These are phyloP conservation scores for Leucoraja erinaceus DNA, from an alignment of 2,113 vertebrate genomes.

Conservation along the genomic window DNA sequence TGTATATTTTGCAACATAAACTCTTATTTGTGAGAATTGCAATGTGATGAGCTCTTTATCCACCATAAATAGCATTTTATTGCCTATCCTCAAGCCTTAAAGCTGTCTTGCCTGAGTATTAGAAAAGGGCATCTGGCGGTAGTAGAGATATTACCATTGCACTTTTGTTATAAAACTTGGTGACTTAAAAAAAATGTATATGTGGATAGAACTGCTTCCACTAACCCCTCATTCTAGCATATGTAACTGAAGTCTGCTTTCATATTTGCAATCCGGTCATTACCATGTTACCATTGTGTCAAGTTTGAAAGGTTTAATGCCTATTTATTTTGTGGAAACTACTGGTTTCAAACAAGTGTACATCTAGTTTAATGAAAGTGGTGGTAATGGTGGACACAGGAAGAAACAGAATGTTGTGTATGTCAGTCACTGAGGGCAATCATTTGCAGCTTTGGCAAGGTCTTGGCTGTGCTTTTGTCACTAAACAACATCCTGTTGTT, in stretches of 20 bases:
- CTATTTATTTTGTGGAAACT: neutral
- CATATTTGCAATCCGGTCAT: neutral
- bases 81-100: neutral
- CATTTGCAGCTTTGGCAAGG: conserved; percentile 5
- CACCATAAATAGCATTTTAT: neutral
- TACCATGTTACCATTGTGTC: neutral
- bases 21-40: neutral
- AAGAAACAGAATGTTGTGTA: neutral
- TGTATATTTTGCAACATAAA: neutral
- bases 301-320: neutral
- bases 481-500: neutral
- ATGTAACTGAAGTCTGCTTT: neutral
- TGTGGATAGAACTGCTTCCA: neutral
- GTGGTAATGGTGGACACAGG: neutral
- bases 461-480: neutral
- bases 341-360: conserved; percentile 3
- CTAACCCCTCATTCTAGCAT: neutral
- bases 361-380: neutral
- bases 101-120: neutral
- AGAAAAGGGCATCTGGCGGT: neutral
- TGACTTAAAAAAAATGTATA: neutral
- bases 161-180: neutral
- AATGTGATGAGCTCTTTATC: neutral
- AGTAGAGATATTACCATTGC: neutral
- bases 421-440: neutral